These are phyloP conservation scores for Actinernus sp. DNA, from an alignment of 92 coral and sea anemone species.

Conservation along the genomic window DNA sequence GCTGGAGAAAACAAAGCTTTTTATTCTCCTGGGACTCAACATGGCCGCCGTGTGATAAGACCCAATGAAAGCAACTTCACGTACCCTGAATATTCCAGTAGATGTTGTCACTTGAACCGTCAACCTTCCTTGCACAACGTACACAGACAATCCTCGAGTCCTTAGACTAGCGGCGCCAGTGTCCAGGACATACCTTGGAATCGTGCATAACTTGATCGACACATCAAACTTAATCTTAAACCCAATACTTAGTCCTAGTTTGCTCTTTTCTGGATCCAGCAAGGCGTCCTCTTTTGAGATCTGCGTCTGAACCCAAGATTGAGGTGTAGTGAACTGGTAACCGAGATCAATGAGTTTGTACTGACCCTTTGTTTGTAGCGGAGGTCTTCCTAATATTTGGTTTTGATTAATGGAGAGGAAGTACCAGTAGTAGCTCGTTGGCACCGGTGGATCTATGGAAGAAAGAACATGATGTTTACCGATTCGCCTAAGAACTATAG, in stretches of 20 bases:
- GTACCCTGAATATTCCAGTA: conserved; percentile 74
- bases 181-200: conserved; percentile 81
- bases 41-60: too few relatives aligned
- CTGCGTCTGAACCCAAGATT: conserved; percentile 71
- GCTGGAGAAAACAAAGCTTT: too few relatives aligned
- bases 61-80: too few relatives aligned
- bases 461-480: neutral
- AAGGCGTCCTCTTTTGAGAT: conserved; percentile 69
- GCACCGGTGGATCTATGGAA: conserved; percentile 75
- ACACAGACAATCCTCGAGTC: conserved; percentile 85
- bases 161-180: conserved; percentile 85
- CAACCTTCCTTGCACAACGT: conserved; percentile 53
- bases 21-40: too few relatives aligned
- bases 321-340: conserved; percentile 49
- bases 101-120: conserved; percentile 72
- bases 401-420: conserved; percentile 72
- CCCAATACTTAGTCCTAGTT: conserved; percentile 80
- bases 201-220: conserved; percentile 45
- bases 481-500: neutral
- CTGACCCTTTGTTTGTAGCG: conserved; percentile 70
- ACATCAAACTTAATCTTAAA: conserved; percentile 83
- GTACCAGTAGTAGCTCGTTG: conserved; percentile 96
- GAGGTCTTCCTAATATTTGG: conserved; percentile 75
- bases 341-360: conserved; percentile 79
- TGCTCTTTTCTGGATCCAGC: conserved; percentile 72